A percentile compares a stretch with the other conserved stretches of the same genome.
phyloP scores from a whole-genome alignment of 1,140 invertebrate genomes.

The Arion vulgaris region DNA sequence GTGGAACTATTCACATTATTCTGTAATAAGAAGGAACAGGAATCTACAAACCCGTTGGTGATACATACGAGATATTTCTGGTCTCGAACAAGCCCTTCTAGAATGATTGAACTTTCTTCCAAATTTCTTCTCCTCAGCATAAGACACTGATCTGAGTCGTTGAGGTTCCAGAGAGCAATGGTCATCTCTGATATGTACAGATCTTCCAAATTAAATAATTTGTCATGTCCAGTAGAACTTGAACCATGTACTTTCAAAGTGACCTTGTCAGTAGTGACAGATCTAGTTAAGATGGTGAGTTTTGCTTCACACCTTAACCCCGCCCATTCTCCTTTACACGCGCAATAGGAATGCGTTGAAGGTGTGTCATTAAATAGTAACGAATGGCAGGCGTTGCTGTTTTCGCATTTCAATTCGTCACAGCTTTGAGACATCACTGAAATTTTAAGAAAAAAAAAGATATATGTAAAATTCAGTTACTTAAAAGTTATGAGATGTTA shows the following conservation, averaged over 20 bases:
- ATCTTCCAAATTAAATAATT: too few species aligned
- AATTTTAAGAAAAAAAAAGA: neutral
- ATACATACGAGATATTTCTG: constrained; percentile 15
- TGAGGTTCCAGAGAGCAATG: neutral
- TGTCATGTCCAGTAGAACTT: neutral
- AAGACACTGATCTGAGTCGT: constrained; percentile 1
- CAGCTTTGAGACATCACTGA: neutral
- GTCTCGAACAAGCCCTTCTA: neutral
- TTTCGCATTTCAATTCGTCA: neutral
- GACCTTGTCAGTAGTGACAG: neutral
- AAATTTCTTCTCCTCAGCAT: neutral
- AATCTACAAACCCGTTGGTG: neutral
- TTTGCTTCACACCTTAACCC: neutral
- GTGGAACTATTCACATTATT: neutral
- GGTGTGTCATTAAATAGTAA: neutral
- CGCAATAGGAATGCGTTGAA: neutral
- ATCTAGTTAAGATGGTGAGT: neutral
- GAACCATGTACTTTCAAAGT: neutral
- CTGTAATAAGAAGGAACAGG: neutral
- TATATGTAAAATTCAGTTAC: too few species aligned
- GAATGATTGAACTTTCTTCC: neutral
- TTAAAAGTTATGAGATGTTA: too few species aligned
- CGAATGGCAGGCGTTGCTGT: constrained; percentile 5
- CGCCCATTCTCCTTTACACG: constrained; percentile 23
- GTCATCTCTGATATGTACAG: constrained; percentile 2